A percentile compares a stretch with the other conserved stretches of the same genome.
These are phyloP conservation scores for Drosophila imparisetae DNA, from an alignment of 2,888 invertebrate species.

Conservation along the genomic window DNA sequence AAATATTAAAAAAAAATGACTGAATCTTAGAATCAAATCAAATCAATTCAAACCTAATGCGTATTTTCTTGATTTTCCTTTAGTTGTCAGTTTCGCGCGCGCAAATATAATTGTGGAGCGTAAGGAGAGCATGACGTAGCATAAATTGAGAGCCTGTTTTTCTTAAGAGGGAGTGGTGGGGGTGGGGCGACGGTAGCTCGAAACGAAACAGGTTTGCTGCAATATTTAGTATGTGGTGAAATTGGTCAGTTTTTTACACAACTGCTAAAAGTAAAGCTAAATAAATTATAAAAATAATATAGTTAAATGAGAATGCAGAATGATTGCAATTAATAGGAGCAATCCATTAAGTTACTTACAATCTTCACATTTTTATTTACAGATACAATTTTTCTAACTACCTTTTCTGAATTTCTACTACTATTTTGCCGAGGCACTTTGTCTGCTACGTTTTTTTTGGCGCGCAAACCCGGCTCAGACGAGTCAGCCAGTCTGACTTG, in stretches of 20 bases:
- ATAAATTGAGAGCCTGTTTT: constrained; percentile 60
- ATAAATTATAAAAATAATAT: background rate
- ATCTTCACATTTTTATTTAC: background rate
- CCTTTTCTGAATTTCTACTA: constrained; percentile 39
- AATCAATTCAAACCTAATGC: background rate
- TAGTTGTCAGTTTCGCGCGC: constrained; percentile 61
- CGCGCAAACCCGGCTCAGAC: constrained; percentile 29
- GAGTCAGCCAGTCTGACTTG: background rate
- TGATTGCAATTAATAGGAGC: background rate
- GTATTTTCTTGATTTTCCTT: constrained; percentile 34
- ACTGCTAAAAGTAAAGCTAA: background rate
- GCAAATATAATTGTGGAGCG: constrained; percentile 46
- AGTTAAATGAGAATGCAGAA: background rate
- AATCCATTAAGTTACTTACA: background rate
- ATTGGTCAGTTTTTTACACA: constrained; percentile 32
- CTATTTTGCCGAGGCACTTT: constrained; percentile 15
- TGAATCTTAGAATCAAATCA: too few relatives aligned
- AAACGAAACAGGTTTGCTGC: constrained; percentile 55
- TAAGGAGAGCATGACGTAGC: constrained; percentile 42
- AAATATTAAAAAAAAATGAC: too few relatives aligned
- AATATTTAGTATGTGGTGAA: constrained; percentile 60
- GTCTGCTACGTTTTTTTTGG: constrained; percentile 47
- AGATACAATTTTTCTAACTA: constrained; percentile 2
- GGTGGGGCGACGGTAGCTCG: background rate
- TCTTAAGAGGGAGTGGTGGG: background rate